phyloP scores from a whole-genome alignment of 2,113 vertebrate genomes.

The Rhinogobius similis region DNA sequence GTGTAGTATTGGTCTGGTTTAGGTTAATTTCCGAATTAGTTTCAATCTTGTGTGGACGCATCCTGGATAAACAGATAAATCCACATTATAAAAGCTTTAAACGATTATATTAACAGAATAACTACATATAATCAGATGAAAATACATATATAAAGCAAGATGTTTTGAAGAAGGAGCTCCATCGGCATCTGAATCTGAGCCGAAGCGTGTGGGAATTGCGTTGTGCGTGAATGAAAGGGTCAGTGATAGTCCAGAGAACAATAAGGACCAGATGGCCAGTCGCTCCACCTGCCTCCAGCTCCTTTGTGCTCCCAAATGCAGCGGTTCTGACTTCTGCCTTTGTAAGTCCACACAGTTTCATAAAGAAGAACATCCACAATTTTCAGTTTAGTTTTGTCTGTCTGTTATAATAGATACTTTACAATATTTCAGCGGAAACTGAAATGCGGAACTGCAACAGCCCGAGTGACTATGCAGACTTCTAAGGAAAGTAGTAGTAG shows the following conservation, averaged over 20 bases:
- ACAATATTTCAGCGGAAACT: too few relatives aligned
- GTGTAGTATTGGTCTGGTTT: too few relatives aligned
- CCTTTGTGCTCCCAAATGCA: conserved; percentile 43
- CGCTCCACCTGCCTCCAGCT: conserved; percentile 62
- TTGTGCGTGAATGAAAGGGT: conserved; percentile 13
- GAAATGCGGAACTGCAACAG: too few relatives aligned
- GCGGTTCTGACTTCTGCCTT: conserved; percentile 5
- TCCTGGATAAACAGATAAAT: too few relatives aligned
- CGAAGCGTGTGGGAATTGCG: background rate
- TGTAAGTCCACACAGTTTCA: background rate
- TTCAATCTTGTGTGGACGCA: too few relatives aligned
- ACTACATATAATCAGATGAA: background rate
- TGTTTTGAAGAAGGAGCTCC: background rate
- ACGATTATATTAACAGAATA: too few relatives aligned
- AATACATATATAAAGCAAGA: background rate
- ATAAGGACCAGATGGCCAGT: conserved; percentile 71
- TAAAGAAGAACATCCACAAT: background rate
- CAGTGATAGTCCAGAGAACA: conserved; percentile 56
- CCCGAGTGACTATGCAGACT: too few relatives aligned
- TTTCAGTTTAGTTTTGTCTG: too few relatives aligned
- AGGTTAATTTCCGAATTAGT: too few relatives aligned
- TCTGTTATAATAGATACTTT: too few relatives aligned
- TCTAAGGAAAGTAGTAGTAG: too few relatives aligned
- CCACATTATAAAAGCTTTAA: too few relatives aligned
- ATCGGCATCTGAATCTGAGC: background rate